Conservation (phyloP, 2,797 vertebrate species). For the Micrastur ruficollis region DNA sequence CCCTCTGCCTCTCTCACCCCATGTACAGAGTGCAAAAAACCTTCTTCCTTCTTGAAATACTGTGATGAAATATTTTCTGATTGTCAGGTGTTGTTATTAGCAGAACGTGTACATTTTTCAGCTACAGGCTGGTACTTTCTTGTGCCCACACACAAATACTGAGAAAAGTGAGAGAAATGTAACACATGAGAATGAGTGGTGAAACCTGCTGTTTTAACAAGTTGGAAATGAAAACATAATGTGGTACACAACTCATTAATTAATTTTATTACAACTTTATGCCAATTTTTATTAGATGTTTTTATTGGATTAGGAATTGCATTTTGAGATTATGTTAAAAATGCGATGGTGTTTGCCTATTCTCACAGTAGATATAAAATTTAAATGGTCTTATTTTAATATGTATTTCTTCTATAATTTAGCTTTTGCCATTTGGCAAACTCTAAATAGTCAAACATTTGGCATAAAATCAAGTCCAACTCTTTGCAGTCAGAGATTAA, state of each 20-base stretch:
- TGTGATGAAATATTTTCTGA: not conserved
- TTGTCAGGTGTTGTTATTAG: not conserved
- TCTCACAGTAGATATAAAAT: slow-evolving; percentile 48
- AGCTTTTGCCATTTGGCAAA: slow-evolving; percentile 33
- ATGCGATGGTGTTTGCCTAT: not conserved
- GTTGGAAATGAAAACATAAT: slow-evolving; percentile 38
- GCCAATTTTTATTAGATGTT: slow-evolving; percentile 22
- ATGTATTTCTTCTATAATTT: slow-evolving; percentile 13
- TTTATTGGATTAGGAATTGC: slow-evolving; percentile 36
- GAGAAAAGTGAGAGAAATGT: slow-evolving; percentile 1
- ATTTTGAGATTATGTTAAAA: slow-evolving; percentile 36
- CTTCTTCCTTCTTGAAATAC: not conserved
- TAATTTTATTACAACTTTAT: slow-evolving; percentile 38
- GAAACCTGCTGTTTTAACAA: slow-evolving; percentile 42
- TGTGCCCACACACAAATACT: not conserved
- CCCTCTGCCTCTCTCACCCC: not conserved
- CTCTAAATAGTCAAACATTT: slow-evolving; percentile 16
- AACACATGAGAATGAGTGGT: not conserved
- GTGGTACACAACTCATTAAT: slow-evolving; percentile 19
- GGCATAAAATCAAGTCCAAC: slow-evolving; percentile 39
- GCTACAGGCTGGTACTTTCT: not conserved
- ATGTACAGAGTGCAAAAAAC: not conserved
- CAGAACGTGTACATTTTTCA: not conserved
- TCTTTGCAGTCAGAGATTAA: slow-evolving; percentile 47
- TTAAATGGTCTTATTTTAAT: slow-evolving; percentile 43